Evolutionary conservation across 2,888 invertebrate species (phyloP).

Genomic region (Gymnosoma rotundatum): DNA sequence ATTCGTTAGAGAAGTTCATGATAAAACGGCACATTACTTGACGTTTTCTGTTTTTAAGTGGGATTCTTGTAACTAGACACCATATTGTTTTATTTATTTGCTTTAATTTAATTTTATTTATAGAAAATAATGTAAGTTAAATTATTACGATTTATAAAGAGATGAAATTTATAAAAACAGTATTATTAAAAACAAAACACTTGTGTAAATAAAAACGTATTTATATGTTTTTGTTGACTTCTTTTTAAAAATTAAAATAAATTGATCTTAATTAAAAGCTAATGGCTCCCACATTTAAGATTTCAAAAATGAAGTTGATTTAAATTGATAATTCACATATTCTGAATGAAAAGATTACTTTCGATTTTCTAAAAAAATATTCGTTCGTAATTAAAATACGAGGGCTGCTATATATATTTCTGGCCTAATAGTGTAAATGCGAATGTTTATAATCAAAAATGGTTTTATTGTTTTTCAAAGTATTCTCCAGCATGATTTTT

Average conservation of each 20-base stretch:
- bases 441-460: too few relatives aligned
- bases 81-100: constrained; percentile 6
- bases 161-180: constrained; percentile 11
- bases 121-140: constrained; percentile 47
- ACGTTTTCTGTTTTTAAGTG: constrained; percentile 25
- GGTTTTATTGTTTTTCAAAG: too few relatives aligned
- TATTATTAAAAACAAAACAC: background rate
- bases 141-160: constrained; percentile 36
- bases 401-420: too few relatives aligned
- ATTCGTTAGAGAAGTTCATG: constrained; percentile 33
- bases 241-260: background rate
- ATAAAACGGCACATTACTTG: constrained; percentile 26
- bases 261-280: background rate
- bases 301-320: too few relatives aligned
- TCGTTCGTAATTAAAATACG: too few relatives aligned
- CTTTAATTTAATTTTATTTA: constrained; percentile 23
- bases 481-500: too few relatives aligned
- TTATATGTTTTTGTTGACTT: constrained; percentile 3
- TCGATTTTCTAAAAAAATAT: too few relatives aligned
- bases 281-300: too few relatives aligned
- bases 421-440: too few relatives aligned
- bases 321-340: too few relatives aligned
- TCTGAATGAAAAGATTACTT: too few relatives aligned
- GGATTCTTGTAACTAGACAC: constrained; percentile 7
- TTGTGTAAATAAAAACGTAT: constrained; percentile 5